These are phyloP conservation scores for Artibeus jamaicensis DNA, from an alignment of 2,797 vertebrate species.

Conservation along the genomic window DNA sequence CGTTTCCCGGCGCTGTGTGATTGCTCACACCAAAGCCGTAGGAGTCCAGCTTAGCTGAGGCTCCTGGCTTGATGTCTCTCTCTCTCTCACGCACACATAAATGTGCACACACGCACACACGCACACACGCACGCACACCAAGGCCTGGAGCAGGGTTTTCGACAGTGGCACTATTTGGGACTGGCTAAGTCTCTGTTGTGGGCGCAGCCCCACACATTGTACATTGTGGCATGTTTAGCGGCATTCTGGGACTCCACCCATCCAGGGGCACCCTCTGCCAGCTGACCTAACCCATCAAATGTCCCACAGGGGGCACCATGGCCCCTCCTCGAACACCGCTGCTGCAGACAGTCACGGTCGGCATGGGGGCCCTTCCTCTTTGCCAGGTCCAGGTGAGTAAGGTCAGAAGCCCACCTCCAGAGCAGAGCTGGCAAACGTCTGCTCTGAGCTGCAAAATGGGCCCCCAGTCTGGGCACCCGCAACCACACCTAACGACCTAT, in stretches of 20 bases:
- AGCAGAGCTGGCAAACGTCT: not conserved
- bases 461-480: fast-evolving
- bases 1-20: not conserved
- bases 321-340: too few relatives aligned
- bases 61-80: not conserved
- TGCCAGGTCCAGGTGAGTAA: not conserved
- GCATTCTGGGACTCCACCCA: not conserved
- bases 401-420: not conserved
- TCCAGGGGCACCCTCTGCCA: too few relatives aligned
- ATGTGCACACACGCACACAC: not conserved
- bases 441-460: not conserved
- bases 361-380: not conserved
- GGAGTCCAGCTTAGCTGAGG: not conserved
- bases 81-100: not conserved
- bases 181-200: not conserved
- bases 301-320: too few relatives aligned
- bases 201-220: not conserved
- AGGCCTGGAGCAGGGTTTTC: not conserved
- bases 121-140: too few relatives aligned
- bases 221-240: too few relatives aligned
- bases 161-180: not conserved
- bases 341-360: fast-evolving
- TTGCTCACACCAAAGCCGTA: not conserved
- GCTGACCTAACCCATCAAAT: not conserved
- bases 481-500: too few relatives aligned